A percentile compares a stretch with the other conserved stretches of the same genome.
These are phyloP conservation scores for Halyomorpha halys DNA, from an alignment of 1,140 invertebrate genomes.

Conservation along the genomic window DNA sequence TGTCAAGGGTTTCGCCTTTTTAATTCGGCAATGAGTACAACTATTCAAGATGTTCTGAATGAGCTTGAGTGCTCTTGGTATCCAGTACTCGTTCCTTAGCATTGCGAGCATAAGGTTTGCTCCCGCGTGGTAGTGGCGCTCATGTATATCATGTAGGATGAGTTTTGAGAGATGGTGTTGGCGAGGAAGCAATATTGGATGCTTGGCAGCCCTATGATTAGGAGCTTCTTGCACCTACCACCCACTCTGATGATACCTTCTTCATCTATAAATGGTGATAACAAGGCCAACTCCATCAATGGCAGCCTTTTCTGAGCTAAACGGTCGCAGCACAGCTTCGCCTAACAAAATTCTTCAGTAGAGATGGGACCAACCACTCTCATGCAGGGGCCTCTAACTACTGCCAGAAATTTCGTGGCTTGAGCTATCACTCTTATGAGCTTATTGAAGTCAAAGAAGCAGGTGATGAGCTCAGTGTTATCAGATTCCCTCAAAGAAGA, in stretches of 20 bases:
- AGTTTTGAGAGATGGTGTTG: constrained; percentile 33
- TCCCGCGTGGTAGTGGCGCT: constrained; percentile 32
- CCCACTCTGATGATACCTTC: constrained; percentile 26
- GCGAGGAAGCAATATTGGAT: constrained; percentile 28
- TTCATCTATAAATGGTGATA: constrained; percentile 27
- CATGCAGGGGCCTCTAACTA: not conserved
- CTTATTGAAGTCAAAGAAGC: not conserved
- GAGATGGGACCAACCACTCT: too few species aligned
- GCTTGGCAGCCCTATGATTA: constrained; percentile 20
- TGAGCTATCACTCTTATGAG: not conserved
- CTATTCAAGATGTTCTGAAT: too few species aligned
- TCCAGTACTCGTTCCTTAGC: constrained; percentile 34
- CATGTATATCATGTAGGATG: constrained; percentile 33
- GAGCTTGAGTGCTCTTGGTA: too few species aligned
- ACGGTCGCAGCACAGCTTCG: too few species aligned
- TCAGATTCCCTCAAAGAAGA: too few species aligned
- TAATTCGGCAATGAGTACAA: too few species aligned
- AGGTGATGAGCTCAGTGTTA: not conserved
- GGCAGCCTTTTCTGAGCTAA: too few species aligned
- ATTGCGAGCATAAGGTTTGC: constrained; percentile 29
- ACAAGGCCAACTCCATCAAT: not conserved
- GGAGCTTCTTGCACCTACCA: constrained; percentile 22
- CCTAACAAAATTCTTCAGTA: too few species aligned
- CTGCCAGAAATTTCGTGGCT: not conserved
- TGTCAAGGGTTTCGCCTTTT: too few species aligned